A percentile compares a stretch with the other conserved stretches of the same genome.
Conservation (phyloP, 2,888 invertebrate species). For the Eudemis profundana region DNA sequence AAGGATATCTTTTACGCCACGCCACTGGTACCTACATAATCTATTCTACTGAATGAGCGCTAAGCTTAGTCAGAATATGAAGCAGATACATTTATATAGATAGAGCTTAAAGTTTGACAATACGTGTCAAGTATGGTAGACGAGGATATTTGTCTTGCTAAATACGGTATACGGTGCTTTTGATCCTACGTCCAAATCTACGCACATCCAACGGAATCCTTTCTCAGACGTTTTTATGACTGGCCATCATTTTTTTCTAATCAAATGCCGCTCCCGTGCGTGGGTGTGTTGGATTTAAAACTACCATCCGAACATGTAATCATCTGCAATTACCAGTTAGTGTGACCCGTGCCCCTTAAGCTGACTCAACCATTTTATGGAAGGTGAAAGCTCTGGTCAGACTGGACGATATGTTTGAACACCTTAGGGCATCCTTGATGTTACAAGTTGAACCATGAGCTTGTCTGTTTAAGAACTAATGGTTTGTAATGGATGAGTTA, state of each 20-base stretch:
- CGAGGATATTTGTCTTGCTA: too few relatives aligned
- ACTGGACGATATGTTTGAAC: conserved; percentile 52
- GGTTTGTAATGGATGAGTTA: conserved; percentile 56
- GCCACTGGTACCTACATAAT: too few relatives aligned
- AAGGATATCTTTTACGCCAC: too few relatives aligned
- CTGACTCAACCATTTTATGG: conserved; percentile 33
- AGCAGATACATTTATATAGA: too few relatives aligned
- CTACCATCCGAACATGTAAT: conserved; percentile 57
- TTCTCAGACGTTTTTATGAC: conserved; percentile 45
- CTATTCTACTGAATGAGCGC: too few relatives aligned
- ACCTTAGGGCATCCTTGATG: conserved; percentile 54
- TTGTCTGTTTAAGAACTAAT: conserved; percentile 60
- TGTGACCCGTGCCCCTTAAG: conserved; percentile 51
- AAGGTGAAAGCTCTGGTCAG: conserved; percentile 49
- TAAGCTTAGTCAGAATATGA: too few relatives aligned
- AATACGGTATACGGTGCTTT: too few relatives aligned
- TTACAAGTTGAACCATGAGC: conserved; percentile 47
- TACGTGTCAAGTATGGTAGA: too few relatives aligned
- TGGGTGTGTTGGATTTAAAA: conserved; percentile 50
- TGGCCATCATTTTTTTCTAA: conserved; percentile 49
- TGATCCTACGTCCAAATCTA: neutral
- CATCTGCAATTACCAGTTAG: conserved; percentile 59
- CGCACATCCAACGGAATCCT: conserved; percentile 17
- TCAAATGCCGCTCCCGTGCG: conserved; percentile 49
- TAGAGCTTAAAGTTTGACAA: too few relatives aligned